Evolutionary conservation across 2,888 invertebrate species (phyloP).

Genomic region (Phragmatobia fuliginosa): DNA sequence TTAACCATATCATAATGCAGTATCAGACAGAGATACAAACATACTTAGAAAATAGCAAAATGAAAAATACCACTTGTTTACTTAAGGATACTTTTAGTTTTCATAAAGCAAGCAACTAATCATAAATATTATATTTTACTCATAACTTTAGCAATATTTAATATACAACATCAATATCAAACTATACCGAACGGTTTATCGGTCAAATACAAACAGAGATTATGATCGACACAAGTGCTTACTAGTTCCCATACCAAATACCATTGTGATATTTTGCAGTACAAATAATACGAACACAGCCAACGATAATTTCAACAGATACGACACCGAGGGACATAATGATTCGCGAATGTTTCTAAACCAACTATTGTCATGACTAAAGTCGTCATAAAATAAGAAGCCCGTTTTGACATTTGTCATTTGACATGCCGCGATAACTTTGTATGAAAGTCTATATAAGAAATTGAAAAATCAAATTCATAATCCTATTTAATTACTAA

Average conservation of each 20-base stretch:
- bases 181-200: constrained; percentile 37
- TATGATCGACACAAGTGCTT: constrained; percentile 27
- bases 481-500: too few relatives aligned
- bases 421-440: too few relatives aligned
- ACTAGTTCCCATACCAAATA: constrained; percentile 59
- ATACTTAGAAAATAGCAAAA: not conserved
- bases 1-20: too few relatives aligned
- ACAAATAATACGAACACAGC: constrained; percentile 37
- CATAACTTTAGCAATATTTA: constrained; percentile 10
- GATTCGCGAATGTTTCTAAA: too few relatives aligned
- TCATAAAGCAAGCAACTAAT: not conserved
- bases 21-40: too few relatives aligned
- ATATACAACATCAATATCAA: constrained; percentile 16
- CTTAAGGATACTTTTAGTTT: not conserved
- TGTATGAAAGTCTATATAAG: too few relatives aligned
- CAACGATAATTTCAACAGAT: constrained; percentile 23
- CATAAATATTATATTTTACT: not conserved
- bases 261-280: constrained; percentile 56
- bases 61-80: not conserved
- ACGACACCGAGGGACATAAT: not conserved
- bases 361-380: not conserved
- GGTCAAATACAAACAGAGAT: constrained; percentile 35
- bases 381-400: too few relatives aligned
- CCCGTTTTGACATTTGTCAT: too few relatives aligned
- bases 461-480: too few relatives aligned